Conservation (phyloP, 2,797 vertebrate species). For the Enteromius anoplus region DNA sequence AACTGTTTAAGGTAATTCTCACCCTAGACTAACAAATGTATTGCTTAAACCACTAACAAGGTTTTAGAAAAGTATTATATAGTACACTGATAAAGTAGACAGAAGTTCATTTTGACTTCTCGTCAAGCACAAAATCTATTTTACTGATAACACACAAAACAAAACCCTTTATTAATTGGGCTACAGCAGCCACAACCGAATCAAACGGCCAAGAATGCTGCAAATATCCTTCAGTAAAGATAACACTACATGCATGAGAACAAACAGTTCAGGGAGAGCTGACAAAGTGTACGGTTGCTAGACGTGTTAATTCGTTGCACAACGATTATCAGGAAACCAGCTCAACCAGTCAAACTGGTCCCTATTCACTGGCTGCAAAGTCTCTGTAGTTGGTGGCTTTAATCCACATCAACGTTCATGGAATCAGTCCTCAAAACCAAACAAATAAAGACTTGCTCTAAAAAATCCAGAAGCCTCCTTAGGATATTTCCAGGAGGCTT, state of each 20-base stretch:
- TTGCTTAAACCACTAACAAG: background rate
- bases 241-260: background rate
- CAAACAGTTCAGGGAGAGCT: background rate
- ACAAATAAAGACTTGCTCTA: background rate
- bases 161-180: background rate
- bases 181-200: background rate
- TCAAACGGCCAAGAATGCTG: background rate
- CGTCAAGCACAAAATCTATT: background rate
- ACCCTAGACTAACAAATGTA: background rate
- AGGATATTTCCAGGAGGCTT: background rate
- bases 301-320: constrained; percentile 50
- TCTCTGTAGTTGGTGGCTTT: constrained; percentile 17
- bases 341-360: constrained; percentile 72
- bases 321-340: constrained; percentile 69
- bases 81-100: background rate
- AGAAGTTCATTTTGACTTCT: background rate
- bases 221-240: background rate
- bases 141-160: background rate
- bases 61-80: background rate
- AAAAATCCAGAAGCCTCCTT: background rate
- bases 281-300: constrained; percentile 16
- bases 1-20: background rate
- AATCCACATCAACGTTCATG: background rate
- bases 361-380: background rate
- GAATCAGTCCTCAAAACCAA: background rate